Base-by-base conservation (phyloP, 2,888 invertebrate genomes). In the Phengaris alcon region DNA sequence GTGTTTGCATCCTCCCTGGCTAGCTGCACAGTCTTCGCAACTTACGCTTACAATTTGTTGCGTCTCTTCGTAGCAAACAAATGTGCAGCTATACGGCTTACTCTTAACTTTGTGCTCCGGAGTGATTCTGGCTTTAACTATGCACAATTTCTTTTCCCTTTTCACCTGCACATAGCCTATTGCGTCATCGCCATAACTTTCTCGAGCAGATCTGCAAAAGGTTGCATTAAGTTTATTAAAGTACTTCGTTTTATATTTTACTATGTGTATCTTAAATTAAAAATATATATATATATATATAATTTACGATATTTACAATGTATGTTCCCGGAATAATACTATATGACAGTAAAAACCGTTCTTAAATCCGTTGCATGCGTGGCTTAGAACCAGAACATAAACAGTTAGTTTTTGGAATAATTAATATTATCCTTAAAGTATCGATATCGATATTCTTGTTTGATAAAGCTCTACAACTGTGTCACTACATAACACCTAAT, bases 121-220 rank as follows among this genome's bases (percentile, higher is more conserved):
- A 68, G 78, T 79, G n/a, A 82, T 76, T 76, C 77, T 77, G 15
- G 76, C 78, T 77, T 81, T 81, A 2, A 81, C 78, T 54, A 72
- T 79, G 75, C 81, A 83, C 35, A 79, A 55, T 44, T 77, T 74
- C 48, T 73, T 70, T 15, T 78, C 75, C 57, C 81, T 74, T 70
- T 78, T 77, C 4, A 82, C 73, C 74, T 81, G 81, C 8, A 81
- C 79, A 76, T 79, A 81, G 13, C 80, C 78, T 46, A 80, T 57
- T 5, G 80, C 80, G 54, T 72, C 69, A 75, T 79, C 79, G 44
- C 79, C 78, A 52, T 80, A 79, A 59, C 74, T 73, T 57, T 78
- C 76, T 57, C 76, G 70, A 22, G 59, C 35, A n/a, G 78, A 77
- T 76, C 78, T 78, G 73, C 44, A 79, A 78, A 68, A 55, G 54